Base-by-base conservation (phyloP, 1,140 invertebrate genomes). In the Drosophila pruinosa region DNA sequence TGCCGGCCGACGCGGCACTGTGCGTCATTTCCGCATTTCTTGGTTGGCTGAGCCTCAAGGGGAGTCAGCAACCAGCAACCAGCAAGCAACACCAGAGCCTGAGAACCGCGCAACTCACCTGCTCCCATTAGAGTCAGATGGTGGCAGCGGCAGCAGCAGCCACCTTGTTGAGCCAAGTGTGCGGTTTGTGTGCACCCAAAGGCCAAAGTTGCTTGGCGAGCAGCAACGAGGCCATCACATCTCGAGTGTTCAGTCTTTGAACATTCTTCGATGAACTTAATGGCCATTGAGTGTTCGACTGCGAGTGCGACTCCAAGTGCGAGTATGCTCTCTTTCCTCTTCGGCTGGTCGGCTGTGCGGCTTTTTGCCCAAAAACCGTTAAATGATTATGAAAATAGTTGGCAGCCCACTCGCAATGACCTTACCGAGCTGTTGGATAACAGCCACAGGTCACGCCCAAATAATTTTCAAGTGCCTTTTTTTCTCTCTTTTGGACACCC, bases 381-480 rank as follows among this genome's bases (percentile, higher is more conserved):
- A 85, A 85, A 85, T 85, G 81, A 86, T 85, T 85, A 85, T 85
- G 81, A 85, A 85, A 85, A 85, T 86, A 70, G 81, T 86, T 86
- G 81, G 81, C 77, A 85, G 69, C 24, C 64, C 21, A 34, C 74
- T 69, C 39, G 71, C 72, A 75, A 41, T 80, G 80, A 85, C 80
- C 81, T 86, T 68, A 67, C 41, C 53, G 34, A 26, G 21, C 5
- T 45, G 38, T 72, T 83, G 82, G 75, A 72, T 75, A 75, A 76
- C 68, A 72, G 79, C 79, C 72, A 47, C 81, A 80, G 81, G 69
- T 85, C 73, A 86, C 80, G 80, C 80, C 81, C 80, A 63, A 80
- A 76, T 78, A 74, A 78, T 81, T 80, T 76, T 70, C 52, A 70
- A 77, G 80, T 76, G 67, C n/a, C n/a, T n/a, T 34, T 1, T 34